Percentiles rank a stretch among this genome's conserved stretches.
Evolutionary conservation across 2,113 vertebrate genomes (phyloP).

Genomic region (Sebastes fasciatus): DNA sequence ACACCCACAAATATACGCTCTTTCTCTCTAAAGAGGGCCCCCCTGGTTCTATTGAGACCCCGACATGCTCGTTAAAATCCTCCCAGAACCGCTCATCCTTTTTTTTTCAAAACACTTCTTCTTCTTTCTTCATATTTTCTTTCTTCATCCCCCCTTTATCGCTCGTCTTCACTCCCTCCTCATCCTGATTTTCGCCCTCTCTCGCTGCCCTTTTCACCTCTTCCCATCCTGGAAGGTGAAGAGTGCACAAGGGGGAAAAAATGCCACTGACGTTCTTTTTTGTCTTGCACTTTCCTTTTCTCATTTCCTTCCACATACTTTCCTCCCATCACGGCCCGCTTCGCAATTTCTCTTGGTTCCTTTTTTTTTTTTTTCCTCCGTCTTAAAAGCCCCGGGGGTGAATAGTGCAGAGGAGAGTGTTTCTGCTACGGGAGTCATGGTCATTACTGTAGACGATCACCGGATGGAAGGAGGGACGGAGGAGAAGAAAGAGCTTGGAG

Average conservation of each 20-base stretch:
- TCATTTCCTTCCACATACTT: constrained; percentile 76
- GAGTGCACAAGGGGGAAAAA: constrained; percentile 39
- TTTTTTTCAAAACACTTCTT: not conserved
- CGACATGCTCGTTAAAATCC: constrained; percentile 64
- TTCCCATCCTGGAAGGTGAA: constrained; percentile 39
- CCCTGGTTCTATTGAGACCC: constrained; percentile 39
- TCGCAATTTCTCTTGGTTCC: constrained; percentile 37
- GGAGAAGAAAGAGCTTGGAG: not conserved
- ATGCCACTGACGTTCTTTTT: constrained; percentile 30
- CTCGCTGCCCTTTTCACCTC: constrained; percentile 37
- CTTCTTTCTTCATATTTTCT: not conserved
- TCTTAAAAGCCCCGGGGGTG: constrained; percentile 37
- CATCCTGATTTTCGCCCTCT: not conserved
- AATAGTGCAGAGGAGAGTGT: constrained; percentile 43
- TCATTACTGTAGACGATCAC: constrained; percentile 43
- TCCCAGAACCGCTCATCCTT: constrained; percentile 31
- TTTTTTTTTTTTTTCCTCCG: not conserved
- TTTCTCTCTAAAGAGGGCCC: constrained; percentile 37
- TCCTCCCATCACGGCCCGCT: constrained; percentile 31
- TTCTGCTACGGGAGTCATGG: constrained; percentile 26
- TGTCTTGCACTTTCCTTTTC: constrained; percentile 61
- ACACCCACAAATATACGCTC: constrained; percentile 43
- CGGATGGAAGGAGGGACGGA: not conserved
- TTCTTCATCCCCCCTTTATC: not conserved
- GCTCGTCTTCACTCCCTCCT: not conserved